These are phyloP conservation scores for Eueides isabella DNA, from an alignment of 1,140 invertebrate genomes.

Conservation along the genomic window DNA sequence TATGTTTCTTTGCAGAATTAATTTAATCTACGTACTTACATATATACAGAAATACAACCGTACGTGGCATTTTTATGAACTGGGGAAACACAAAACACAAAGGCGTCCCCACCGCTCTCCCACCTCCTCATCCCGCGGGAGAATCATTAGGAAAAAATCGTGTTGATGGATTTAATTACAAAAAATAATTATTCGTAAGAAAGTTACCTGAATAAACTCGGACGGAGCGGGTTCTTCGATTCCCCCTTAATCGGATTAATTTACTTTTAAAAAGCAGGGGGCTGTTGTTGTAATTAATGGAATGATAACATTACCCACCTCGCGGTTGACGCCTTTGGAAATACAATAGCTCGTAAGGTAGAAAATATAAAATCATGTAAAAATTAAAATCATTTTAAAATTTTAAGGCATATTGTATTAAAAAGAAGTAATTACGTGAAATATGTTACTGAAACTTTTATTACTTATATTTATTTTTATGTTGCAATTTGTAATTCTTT, in stretches of 20 bases:
- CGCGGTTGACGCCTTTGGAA: conserved; percentile 65
- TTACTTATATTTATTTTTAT: no score
- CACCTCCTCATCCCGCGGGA: conserved; percentile 65
- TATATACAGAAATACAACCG: no score
- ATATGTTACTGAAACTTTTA: no score
- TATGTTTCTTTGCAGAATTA: conserved; percentile 28
- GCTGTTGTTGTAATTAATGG: conserved; percentile 80
- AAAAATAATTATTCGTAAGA: conserved; percentile 81
- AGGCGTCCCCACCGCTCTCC: conserved; percentile 42
- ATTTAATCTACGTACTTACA: no score
- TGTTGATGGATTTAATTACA: conserved; percentile 82
- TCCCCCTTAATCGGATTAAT: conserved; percentile 81
- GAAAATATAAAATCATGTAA: conserved; percentile 45
- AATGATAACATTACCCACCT: conserved; percentile 81
- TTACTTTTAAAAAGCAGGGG: conserved; percentile 80
- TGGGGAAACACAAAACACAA: conserved; percentile 55
- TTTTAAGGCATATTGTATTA: neutral
- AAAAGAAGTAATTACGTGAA: no score
- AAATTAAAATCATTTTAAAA: conserved; percentile 20
- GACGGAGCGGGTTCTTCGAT: conserved; percentile 80
- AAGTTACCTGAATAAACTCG: conserved; percentile 79
- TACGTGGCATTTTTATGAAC: conserved; percentile 35
- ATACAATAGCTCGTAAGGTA: conserved; percentile 54
- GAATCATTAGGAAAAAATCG: conserved; percentile 82
- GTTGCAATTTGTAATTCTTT: no score